Evolutionary conservation across 2,888 invertebrate species (phyloP).

Genomic region (Orchesellides sinensis): DNA sequence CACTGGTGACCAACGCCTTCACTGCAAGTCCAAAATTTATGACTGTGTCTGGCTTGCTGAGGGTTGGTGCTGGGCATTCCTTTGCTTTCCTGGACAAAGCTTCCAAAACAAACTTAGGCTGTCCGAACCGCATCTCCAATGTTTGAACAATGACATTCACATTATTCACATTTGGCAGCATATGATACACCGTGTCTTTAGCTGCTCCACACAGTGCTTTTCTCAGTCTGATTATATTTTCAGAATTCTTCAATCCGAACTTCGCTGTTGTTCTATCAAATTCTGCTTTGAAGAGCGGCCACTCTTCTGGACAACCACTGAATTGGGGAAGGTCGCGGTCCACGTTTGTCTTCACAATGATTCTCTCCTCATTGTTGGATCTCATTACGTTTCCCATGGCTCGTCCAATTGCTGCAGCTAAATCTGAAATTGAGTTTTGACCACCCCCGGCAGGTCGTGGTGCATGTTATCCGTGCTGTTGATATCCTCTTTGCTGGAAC

Average conservation of each 20-base stretch:
- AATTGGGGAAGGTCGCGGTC: conserved; percentile 40
- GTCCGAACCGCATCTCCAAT: background rate
- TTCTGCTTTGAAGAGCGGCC: conserved; percentile 12
- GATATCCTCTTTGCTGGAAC: too few relatives aligned
- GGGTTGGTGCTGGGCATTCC: background rate
- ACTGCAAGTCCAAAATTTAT: conserved; percentile 12
- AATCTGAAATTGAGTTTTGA: too few relatives aligned
- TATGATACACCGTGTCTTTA: background rate
- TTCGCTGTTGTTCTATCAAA: background rate
- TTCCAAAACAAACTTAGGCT: conserved; percentile 1
- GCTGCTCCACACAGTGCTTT: conserved; percentile 16
- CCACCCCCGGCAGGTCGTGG: too few relatives aligned
- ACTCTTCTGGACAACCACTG: conserved; percentile 8
- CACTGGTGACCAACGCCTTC: background rate
- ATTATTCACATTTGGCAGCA: conserved; percentile 1
- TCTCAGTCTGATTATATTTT: conserved; percentile 1
- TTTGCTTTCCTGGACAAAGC: background rate
- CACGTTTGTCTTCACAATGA: background rate
- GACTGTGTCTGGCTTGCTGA: background rate
- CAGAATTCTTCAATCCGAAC: background rate
- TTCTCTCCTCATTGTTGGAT: too few relatives aligned
- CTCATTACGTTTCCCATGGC: too few relatives aligned
- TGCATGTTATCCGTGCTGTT: too few relatives aligned
- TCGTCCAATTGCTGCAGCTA: too few relatives aligned
- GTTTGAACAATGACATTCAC: background rate